Conservation (phyloP, 2,797 vertebrate species). For the Aerospiza tachiro region DNA sequence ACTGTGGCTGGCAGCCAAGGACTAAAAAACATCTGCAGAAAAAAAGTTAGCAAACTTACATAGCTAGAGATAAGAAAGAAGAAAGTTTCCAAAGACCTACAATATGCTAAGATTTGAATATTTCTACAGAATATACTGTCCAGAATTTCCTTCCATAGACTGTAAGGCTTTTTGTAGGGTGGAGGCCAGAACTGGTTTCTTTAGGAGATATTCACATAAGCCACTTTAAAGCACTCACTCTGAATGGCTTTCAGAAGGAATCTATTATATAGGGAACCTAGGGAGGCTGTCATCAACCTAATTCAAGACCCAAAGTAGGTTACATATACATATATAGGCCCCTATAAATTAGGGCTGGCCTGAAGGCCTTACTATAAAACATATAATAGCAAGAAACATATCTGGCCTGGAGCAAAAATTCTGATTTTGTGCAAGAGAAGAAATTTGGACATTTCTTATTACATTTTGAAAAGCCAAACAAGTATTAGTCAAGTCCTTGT, state of each 20-base stretch:
- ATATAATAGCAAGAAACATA: neutral
- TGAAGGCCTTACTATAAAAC: neutral
- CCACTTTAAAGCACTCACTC: neutral
- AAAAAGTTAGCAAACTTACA: neutral
- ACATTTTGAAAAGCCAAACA: neutral
- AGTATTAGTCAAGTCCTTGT: neutral
- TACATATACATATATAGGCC: neutral
- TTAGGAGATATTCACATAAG: neutral
- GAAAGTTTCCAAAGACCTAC: neutral
- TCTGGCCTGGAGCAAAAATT: neutral
- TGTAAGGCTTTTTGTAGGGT: neutral
- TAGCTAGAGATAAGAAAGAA: neutral
- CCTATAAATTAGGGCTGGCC: neutral
- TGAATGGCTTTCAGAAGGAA: neutral
- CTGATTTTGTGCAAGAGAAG: neutral
- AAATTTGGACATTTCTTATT: neutral
- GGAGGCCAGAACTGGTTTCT: neutral
- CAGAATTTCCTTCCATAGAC: neutral
- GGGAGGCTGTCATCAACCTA: neutral
- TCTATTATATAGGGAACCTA: neutral
- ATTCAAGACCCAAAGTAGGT: neutral
- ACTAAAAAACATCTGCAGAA: neutral
- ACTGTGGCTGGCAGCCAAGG: constrained; percentile 6
- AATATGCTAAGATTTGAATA: neutral
- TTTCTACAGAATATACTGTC: neutral